A percentile compares a stretch with the other conserved stretches of the same genome.
These are phyloP conservation scores for Oostethus manadensis DNA, from an alignment of 2,113 vertebrate genomes.

Conservation along the genomic window DNA sequence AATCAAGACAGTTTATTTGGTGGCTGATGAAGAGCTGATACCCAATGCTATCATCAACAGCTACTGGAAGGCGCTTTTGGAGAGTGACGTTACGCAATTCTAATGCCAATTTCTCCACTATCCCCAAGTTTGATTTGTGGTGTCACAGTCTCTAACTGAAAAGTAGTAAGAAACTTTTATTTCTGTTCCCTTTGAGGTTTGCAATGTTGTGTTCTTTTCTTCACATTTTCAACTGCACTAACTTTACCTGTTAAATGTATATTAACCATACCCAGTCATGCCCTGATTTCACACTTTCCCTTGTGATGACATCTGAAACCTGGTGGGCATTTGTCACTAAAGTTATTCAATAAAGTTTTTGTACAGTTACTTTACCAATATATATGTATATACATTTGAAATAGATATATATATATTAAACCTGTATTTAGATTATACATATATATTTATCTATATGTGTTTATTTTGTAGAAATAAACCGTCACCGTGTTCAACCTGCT, in stretches of 20 bases:
- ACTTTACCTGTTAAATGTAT: background rate
- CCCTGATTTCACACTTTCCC: too few relatives aligned
- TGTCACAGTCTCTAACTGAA: background rate
- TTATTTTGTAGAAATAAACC: too few relatives aligned
- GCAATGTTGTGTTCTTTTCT: background rate
- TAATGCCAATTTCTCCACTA: background rate
- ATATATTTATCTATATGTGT: too few relatives aligned
- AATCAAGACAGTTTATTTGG: constrained; percentile 65
- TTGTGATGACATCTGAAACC: too few relatives aligned
- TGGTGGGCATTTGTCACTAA: too few relatives aligned
- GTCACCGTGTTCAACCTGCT: too few relatives aligned
- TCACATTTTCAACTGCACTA: background rate
- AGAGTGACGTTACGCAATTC: constrained; percentile 21
- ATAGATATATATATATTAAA: too few relatives aligned
- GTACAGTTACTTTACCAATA: too few relatives aligned
- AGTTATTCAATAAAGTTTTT: too few relatives aligned
- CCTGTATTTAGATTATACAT: too few relatives aligned
- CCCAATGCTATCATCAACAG: constrained; percentile 74
- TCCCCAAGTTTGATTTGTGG: background rate
- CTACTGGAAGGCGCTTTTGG: constrained; percentile 74
- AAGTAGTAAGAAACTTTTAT: background rate
- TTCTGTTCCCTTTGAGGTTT: background rate
- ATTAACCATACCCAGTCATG: too few relatives aligned
- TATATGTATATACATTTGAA: too few relatives aligned
- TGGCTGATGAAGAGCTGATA: constrained; percentile 76